These are phyloP conservation scores for Hemitrygon akajei DNA, from an alignment of 2,797 vertebrate genomes.

Conservation along the genomic window DNA sequence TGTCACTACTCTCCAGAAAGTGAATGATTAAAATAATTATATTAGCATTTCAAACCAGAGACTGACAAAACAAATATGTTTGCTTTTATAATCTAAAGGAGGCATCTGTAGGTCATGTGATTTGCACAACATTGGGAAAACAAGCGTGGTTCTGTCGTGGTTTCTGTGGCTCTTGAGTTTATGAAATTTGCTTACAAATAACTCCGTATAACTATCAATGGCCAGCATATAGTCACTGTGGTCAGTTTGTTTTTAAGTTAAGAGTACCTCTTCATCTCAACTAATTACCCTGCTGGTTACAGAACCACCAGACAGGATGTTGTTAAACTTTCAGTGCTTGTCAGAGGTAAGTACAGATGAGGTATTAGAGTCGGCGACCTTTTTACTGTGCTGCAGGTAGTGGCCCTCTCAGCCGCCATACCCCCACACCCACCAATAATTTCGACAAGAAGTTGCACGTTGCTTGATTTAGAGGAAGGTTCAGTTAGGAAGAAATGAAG, in stretches of 20 bases:
- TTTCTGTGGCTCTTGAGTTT: conserved; percentile 8
- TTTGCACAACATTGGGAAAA: background rate
- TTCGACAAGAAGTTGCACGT: background rate
- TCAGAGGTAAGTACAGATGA: background rate
- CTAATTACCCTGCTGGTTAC: background rate
- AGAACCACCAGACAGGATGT: background rate
- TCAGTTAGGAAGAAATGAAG: background rate
- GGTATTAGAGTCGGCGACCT: background rate
- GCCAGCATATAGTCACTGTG: background rate
- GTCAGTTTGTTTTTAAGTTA: conserved; percentile 10
- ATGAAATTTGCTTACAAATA: background rate
- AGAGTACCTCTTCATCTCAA: background rate
- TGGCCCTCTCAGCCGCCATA: background rate
- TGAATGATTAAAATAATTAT: background rate
- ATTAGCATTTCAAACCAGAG: background rate
- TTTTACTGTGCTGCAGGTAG: background rate
- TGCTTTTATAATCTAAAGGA: background rate
- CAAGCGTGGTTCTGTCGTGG: background rate
- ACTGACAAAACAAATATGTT: background rate
- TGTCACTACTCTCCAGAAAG: background rate
- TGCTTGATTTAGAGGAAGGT: background rate
- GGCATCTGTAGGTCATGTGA: background rate
- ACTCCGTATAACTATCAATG: background rate
- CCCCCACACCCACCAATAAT: too few species aligned
- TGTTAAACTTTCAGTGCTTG: background rate